Evolutionary conservation across 1,140 invertebrate genomes (phyloP).

Genomic region (Wasmannia auropunctata): DNA sequence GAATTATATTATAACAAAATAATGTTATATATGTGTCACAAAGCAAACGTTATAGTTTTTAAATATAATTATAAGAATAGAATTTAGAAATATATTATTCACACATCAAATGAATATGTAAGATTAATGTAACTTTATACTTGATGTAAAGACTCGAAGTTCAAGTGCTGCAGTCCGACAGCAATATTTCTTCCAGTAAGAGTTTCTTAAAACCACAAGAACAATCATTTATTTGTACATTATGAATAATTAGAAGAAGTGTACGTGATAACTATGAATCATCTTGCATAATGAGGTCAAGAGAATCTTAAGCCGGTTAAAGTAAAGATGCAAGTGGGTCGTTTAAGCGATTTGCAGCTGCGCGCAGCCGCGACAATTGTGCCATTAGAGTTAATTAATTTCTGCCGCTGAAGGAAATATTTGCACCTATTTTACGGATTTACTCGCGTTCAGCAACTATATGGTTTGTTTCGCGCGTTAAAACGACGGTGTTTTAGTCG

Average conservation of each 20-base stretch:
- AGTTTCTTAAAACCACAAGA: background rate
- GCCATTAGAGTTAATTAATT: constrained; percentile 52
- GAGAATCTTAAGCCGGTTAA: constrained; percentile 34
- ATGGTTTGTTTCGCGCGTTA: too few relatives aligned
- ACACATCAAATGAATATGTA: too few relatives aligned
- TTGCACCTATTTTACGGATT: constrained; percentile 47
- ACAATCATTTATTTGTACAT: constrained; percentile 15
- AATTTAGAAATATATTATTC: background rate
- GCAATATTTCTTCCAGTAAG: background rate
- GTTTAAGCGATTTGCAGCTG: constrained; percentile 46
- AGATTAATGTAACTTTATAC: too few relatives aligned
- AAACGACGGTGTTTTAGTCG: background rate
- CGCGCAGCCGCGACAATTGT: constrained; percentile 45
- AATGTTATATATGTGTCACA: background rate
- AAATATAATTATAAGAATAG: too few relatives aligned
- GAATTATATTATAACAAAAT: background rate
- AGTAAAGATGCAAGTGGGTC: constrained; percentile 10
- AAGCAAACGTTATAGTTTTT: background rate
- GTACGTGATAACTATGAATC: constrained; percentile 14
- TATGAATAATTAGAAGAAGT: constrained; percentile 1
- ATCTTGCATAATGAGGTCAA: constrained; percentile 31
- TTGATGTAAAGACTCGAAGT: background rate
- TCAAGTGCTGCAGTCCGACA: too few relatives aligned
- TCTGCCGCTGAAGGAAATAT: constrained; percentile 46
- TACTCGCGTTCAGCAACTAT: constrained; percentile 29